Percentiles rank a stretch among this genome's conserved stretches.
Conservation (phyloP, 2,888 invertebrate genomes). For the Rhagophthalmus giganteus region DNA sequence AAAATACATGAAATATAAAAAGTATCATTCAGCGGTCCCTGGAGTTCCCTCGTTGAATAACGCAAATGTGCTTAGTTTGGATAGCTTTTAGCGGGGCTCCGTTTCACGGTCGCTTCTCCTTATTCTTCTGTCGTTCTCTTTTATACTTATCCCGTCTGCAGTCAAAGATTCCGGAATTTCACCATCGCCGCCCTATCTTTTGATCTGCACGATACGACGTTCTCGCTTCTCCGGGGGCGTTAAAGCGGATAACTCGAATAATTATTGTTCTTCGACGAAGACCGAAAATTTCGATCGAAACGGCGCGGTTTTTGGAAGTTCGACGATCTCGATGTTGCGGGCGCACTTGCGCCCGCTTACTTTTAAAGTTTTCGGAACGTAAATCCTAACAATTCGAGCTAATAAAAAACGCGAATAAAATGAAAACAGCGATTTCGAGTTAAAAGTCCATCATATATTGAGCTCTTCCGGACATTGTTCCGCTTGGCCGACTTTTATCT, state of each 20-base stretch:
- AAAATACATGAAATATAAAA: constrained; percentile 29
- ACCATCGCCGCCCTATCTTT: constrained; percentile 27
- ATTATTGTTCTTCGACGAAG: no score
- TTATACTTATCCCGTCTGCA: constrained; percentile 36
- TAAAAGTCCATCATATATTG: constrained; percentile 31
- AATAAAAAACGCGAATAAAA: constrained; percentile 23
- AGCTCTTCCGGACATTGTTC: constrained; percentile 35
- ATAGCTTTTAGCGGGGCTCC: constrained; percentile 34
- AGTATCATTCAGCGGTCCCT: constrained; percentile 27
- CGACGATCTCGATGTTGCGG: no score
- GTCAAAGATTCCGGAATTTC: constrained; percentile 32
- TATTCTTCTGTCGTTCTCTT: constrained; percentile 29
- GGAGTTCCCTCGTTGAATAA: constrained; percentile 31
- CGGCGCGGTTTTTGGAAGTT: not conserved
- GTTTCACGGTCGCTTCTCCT: constrained; percentile 33
- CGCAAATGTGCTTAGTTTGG: constrained; percentile 37
- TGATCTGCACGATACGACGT: constrained; percentile 27
- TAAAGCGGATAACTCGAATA: not conserved
- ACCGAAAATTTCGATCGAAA: constrained; percentile 1
- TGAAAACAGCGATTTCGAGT: constrained; percentile 24
- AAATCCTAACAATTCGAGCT: constrained; percentile 10
- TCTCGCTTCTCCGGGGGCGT: constrained; percentile 8
- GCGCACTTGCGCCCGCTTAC: constrained; percentile 6
- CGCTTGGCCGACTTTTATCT: constrained; percentile 43
- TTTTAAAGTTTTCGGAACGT: constrained; percentile 8